Evolutionary conservation across 2,113 vertebrate species (phyloP).

Genomic region (Brachypteracias leptosomus): DNA sequence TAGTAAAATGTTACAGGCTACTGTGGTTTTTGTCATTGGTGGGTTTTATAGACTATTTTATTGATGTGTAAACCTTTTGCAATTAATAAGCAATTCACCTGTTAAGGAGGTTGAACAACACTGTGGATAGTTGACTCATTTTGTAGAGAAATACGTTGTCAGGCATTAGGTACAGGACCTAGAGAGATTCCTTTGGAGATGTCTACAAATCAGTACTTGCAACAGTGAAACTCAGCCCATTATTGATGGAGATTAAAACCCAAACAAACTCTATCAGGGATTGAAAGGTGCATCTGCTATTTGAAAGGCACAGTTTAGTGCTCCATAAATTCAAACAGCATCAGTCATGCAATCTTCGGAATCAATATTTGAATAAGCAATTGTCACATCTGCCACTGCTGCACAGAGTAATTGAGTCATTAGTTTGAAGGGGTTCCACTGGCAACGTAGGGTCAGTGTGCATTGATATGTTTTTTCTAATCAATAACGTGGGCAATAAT

Average conservation of each 20-base stretch:
- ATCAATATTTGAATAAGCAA: constrained; percentile 50
- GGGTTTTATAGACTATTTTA: neutral
- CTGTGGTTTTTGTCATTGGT: neutral
- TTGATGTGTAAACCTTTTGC: neutral
- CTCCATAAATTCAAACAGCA: neutral
- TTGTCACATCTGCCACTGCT: constrained; percentile 50
- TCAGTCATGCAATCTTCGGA: neutral
- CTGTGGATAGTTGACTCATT: neutral
- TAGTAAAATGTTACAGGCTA: neutral
- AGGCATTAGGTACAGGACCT: neutral
- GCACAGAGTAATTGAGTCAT: constrained; percentile 17
- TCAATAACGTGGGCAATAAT: neutral
- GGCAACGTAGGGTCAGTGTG: neutral
- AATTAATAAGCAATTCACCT: neutral
- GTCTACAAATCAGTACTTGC: fast-evolving
- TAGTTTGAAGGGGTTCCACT: constrained; percentile 19
- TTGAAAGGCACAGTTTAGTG: neutral
- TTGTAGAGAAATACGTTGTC: neutral
- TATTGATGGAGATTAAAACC: neutral
- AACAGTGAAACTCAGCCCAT: neutral
- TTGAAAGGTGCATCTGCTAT: neutral
- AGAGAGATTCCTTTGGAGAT: neutral
- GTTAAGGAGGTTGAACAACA: neutral
- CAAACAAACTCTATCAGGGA: neutral
- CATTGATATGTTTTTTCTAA: constrained; percentile 16